Evolutionary conservation across 2,113 vertebrate genomes (phyloP).

Genomic region (Cyphotilapia sp.): DNA sequence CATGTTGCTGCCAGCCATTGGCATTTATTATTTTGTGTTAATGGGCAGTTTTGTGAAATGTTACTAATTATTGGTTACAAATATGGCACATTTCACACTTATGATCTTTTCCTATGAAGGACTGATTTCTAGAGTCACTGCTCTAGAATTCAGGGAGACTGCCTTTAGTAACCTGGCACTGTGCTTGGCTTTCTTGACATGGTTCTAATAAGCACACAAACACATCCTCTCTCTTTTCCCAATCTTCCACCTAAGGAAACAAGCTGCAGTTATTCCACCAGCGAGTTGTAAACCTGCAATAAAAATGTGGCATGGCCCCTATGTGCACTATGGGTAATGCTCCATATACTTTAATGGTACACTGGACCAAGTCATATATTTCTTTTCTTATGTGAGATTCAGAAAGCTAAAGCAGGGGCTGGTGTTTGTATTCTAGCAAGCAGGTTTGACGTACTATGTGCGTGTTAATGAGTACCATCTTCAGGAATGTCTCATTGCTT

Average conservation of each 20-base stretch:
- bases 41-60: background rate
- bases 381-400: conserved; percentile 51
- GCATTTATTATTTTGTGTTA: background rate
- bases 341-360: conserved; percentile 73
- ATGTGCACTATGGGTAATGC: conserved; percentile 64
- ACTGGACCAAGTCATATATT: conserved; percentile 61
- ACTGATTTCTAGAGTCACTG: background rate
- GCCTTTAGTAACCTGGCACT: background rate
- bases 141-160: background rate
- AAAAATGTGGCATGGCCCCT: conserved; percentile 58
- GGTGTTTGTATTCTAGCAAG: background rate
- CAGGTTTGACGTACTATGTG: background rate
- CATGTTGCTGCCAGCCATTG: background rate
- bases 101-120: background rate
- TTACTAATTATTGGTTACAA: background rate
- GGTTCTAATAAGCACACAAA: background rate
- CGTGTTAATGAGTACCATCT: conserved; percentile 3
- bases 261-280: conserved; percentile 57
- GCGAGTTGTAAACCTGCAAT: conserved; percentile 62
- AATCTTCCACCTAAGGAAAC: conserved; percentile 38
- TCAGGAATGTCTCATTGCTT: background rate
- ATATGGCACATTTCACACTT: background rate
- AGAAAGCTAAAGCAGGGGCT: background rate
- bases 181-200: background rate
- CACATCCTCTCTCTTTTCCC: background rate